Conservation (phyloP, 2,888 invertebrate genomes). For the Aproaerema taeniolella region DNA sequence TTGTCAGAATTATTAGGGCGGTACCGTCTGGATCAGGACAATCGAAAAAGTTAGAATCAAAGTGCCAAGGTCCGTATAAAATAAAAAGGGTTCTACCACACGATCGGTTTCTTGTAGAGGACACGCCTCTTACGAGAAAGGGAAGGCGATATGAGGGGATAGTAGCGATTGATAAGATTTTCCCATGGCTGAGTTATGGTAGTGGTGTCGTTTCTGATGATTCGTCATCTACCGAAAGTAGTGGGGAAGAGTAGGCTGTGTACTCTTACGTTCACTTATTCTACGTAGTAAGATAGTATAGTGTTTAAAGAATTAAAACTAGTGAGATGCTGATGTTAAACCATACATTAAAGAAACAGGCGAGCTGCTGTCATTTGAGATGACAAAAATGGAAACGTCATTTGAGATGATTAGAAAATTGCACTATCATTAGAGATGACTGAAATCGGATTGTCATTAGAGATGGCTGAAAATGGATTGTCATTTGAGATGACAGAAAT, state of each 20-base stretch:
- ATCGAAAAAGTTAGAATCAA: conserved; percentile 19
- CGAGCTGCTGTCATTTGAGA: neutral
- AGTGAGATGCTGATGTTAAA: neutral
- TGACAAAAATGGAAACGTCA: neutral
- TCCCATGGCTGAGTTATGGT: conserved; percentile 19
- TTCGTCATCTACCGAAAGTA: neutral
- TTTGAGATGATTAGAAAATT: neutral
- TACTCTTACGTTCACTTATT: too few species aligned
- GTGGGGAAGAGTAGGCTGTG: too few species aligned
- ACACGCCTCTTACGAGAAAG: conserved; percentile 22
- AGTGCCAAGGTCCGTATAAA: conserved; percentile 17
- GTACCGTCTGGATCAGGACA: conserved; percentile 10
- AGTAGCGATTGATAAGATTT: conserved; percentile 22
- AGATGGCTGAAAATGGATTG: too few species aligned
- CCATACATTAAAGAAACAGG: neutral
- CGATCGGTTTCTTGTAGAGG: conserved; percentile 21
- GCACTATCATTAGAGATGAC: neutral
- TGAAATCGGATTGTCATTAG: neutral
- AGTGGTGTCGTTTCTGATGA: too few species aligned
- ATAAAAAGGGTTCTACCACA: conserved; percentile 17
- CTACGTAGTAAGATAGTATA: neutral
- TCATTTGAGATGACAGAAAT: neutral
- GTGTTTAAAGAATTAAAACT: neutral
- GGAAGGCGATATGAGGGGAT: conserved; percentile 19
- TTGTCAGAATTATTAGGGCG: conserved; percentile 16